Conservation (phyloP, 2,888 invertebrate species). For the Leptinotarsa haldemani region DNA sequence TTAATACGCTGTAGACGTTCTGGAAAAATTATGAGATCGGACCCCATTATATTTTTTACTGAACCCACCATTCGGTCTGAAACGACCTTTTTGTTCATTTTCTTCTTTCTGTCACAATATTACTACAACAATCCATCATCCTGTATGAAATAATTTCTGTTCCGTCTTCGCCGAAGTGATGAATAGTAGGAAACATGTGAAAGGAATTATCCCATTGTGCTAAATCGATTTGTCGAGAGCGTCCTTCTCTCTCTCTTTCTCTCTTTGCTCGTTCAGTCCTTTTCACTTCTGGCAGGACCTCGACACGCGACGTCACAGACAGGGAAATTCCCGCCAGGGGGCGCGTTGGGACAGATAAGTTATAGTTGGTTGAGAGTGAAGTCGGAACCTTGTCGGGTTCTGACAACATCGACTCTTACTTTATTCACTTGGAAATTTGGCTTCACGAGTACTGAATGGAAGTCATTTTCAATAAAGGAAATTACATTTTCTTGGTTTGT, state of each 20-base stretch:
- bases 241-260: no score
- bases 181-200: slow-evolving; percentile 28
- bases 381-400: no score
- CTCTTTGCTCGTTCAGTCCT: slow-evolving; percentile 1
- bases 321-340: not conserved
- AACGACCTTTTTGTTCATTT: not conserved
- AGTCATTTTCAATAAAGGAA: no score
- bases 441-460: no score
- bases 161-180: not conserved
- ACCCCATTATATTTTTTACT: no score
- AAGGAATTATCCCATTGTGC: slow-evolving; percentile 34
- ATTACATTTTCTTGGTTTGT: no score
- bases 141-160: not conserved
- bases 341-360: not conserved
- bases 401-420: no score
- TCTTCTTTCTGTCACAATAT: not conserved
- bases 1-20: no score
- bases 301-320: not conserved
- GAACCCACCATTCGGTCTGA: not conserved
- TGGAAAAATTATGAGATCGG: no score
- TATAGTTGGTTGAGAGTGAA: no score
- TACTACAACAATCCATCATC: not conserved
- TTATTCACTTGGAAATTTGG: no score
- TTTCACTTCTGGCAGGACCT: not conserved
- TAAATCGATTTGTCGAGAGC: slow-evolving; percentile 40